Percentiles rank a stretch among this genome's conserved stretches.
These are phyloP conservation scores for Palythoa grandis DNA, from an alignment of 92 coral and sea anemone genomes.

Conservation along the genomic window DNA sequence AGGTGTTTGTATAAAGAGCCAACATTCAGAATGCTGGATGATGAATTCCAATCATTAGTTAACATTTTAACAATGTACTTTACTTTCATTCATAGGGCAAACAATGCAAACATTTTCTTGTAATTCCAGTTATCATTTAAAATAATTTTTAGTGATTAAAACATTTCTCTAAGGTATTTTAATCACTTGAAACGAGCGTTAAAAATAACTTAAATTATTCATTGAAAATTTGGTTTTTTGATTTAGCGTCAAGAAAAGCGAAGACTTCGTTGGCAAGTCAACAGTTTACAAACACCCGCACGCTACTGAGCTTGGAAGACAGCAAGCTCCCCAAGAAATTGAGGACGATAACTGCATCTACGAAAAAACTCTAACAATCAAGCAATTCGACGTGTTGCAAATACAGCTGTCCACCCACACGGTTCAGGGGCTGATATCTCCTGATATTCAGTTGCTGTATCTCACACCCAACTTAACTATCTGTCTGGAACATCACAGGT, in stretches of 20 bases:
- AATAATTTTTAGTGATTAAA: too few species aligned
- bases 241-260: slow-evolving; percentile 2
- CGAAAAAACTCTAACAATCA: slow-evolving; percentile 51
- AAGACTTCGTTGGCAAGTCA: not conserved
- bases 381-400: slow-evolving; percentile 63
- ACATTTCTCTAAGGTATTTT: too few species aligned
- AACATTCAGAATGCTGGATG: too few species aligned
- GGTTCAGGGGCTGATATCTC: slow-evolving; percentile 67
- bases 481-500: slow-evolving; percentile 87
- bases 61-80: too few species aligned
- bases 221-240: not conserved
- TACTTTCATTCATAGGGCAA: too few species aligned
- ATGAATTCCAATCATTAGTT: too few species aligned
- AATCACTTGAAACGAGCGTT: too few species aligned
- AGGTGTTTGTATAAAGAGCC: too few species aligned
- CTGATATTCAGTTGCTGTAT: slow-evolving; percentile 81
- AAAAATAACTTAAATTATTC: not conserved
- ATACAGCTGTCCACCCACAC: slow-evolving; percentile 82
- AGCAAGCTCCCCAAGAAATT: not conserved
- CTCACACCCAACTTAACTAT: slow-evolving; percentile 61
- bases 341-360: slow-evolving; percentile 59
- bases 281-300: slow-evolving; percentile 26
- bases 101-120: too few species aligned
- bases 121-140: too few species aligned
- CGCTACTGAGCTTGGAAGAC: not conserved